A percentile compares a stretch with the other conserved stretches of the same genome.
Evolutionary conservation across 1,140 invertebrate species (phyloP).

Genomic region (Platorchestia sp.): DNA sequence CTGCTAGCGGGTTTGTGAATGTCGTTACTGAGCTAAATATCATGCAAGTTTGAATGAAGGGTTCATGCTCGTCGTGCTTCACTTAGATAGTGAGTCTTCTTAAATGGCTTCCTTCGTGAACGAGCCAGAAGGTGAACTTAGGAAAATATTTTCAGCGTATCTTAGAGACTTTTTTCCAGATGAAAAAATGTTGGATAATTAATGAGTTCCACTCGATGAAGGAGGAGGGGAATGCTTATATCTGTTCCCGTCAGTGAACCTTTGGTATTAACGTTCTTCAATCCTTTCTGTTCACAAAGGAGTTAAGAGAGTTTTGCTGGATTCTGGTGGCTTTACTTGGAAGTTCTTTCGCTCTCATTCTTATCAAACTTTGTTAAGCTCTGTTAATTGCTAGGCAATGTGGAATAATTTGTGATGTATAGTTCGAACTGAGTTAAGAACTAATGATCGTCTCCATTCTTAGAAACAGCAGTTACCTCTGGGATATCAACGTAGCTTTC

Average conservation of each 20-base stretch:
- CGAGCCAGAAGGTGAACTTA: background rate
- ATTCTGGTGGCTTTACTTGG: no score
- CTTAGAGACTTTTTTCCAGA: background rate
- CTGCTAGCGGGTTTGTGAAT: no score
- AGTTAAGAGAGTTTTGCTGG: background rate
- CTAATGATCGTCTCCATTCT: no score
- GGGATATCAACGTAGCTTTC: no score
- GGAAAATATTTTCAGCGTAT: background rate
- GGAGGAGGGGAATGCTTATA: background rate
- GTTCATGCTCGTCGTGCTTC: background rate
- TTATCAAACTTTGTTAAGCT: no score
- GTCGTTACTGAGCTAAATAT: no score
- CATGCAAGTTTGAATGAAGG: no score
- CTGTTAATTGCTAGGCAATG: no score
- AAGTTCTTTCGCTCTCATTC: no score
- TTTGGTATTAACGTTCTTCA: background rate
- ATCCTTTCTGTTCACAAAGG: background rate
- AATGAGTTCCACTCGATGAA: background rate
- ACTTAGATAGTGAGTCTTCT: background rate
- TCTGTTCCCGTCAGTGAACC: background rate
- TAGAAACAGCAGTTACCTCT: no score
- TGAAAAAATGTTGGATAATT: background rate
- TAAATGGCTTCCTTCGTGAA: background rate
- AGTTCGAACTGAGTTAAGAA: no score
- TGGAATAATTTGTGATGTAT: no score